Evolutionary conservation across 2,797 vertebrate genomes (phyloP), one percentile per base, ranked within the genome.

Genomic region (Sebastes steindachneri): DNA sequence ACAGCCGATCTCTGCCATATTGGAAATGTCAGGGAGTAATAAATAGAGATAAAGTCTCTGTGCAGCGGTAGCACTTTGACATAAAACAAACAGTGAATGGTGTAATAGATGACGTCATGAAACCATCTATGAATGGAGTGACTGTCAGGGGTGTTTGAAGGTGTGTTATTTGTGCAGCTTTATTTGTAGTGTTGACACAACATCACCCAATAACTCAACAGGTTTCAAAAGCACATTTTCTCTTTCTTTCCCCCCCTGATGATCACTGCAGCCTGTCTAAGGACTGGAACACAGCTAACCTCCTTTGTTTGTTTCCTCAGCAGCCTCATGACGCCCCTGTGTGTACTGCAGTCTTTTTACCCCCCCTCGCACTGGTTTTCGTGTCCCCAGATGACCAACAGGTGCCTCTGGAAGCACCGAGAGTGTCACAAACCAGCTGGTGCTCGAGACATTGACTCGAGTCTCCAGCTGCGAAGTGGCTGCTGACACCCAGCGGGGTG

Each of bases 401-500:
- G 68, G 82, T 83, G 25, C 48, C 37, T 35, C 57, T 25, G 60
- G 26, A 73, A 57, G 25, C 28, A 73, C 21, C 15, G 17, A 55
- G 31, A 25, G 59, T 67, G 62, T 73, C 68, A 65, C 75, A 62
- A 62, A 65, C 14, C 75, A 83, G 78, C 73, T 73, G 67, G 45
- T 14, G 12, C 57, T 75, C 4, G 1, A 53, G 41, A 41, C 70
- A 57, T 17, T 55, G 63, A 77, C 65, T 57, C 2, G 5, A 35
- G 55, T 64, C 53, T 70, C 64, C 62, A 71, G 12, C 77, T 69
- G 68, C 3, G 12, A 54, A n/a, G 68, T 29, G 55, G 66, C 51
- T 77, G 58, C 28, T 63, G 37, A 74, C 41, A 51, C 67, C 33
- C 51, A 60, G 60, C 60, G 33, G 77, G 45, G 21, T 53, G 59